Conservation (phyloP, 2,113 vertebrate genomes). For the Pedionomus torquatus region DNA sequence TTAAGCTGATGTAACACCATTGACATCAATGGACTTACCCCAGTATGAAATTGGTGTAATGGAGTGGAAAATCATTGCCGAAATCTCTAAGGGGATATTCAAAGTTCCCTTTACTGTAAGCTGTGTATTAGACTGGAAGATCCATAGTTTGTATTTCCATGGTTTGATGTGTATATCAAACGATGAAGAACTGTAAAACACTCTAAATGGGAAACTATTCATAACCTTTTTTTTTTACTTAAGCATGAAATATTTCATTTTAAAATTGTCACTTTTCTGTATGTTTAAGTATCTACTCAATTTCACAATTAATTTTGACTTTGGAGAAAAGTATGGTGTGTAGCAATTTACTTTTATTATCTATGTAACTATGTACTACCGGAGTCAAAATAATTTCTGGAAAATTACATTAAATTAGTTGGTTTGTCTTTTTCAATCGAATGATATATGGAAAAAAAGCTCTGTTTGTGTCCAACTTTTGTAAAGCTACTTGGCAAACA, state of each 20-base stretch:
- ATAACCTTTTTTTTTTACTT: constrained; percentile 71
- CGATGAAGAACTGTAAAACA: constrained; percentile 37
- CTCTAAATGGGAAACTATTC: constrained; percentile 55
- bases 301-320: constrained; percentile 56
- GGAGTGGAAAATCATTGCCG: constrained; percentile 66
- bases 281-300: constrained; percentile 63
- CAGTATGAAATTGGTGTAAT: constrained; percentile 70
- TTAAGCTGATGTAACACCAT: constrained; percentile 60
- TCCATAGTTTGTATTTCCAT: constrained; percentile 28
- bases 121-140: constrained; percentile 59
- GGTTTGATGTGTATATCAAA: constrained; percentile 71
- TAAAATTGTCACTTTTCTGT: constrained; percentile 66
- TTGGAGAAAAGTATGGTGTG: constrained; percentile 50
- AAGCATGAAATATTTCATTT: constrained; percentile 68
- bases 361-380: not conserved
- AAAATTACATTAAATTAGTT: not conserved
- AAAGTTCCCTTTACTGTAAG: constrained; percentile 49
- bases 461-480: not conserved
- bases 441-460: not conserved
- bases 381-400: constrained; percentile 8
- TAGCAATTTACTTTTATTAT: constrained; percentile 8
- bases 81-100: constrained; percentile 66
- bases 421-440: not conserved
- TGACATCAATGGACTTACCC: constrained; percentile 63
- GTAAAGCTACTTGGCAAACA: not conserved